Evolutionary conservation across 2,113 vertebrate species (phyloP), one percentile per base, ranked within the genome.

Genomic region (Phrynosoma blainvillii): DNA sequence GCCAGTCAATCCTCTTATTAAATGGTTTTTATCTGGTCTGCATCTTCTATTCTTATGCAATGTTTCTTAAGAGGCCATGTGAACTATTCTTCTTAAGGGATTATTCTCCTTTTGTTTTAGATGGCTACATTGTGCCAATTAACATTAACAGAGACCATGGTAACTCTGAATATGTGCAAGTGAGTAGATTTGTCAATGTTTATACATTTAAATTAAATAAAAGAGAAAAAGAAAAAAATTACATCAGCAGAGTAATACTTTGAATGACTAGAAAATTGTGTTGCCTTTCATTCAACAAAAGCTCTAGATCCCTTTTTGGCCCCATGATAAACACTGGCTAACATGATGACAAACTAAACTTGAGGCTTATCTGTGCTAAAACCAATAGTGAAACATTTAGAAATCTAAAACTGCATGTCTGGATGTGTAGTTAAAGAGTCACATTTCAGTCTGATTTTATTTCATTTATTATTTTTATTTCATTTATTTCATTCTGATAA

Each of bases 1-100:
- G 52, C 81, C 14, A 32, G 21, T 54, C 87, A 88, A 77, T 83
- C 80, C 80, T 62, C 59, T 66, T 77, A 88, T 77, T 66, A 56
- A 88, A 77, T 8, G 20, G 2, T 25, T 76, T 85, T 88, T 62
- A 54, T 77, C 42, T 56, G 42, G 52, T 42, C 42, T 83, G 87
- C 40, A 9, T 77, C 40, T 40, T 32, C 20, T 25, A 52, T 42
- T 52, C 56, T 88, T 88, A 83, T 12, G 9, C 68, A 85, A 21
- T 30, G 62, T 66, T 83, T 21, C n/a, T 88, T 78, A 70, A 66
- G 81, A 32, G 16, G 16, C 23, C 36, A 30, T 70, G 54, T 13
- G 23, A 14, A 54, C 21, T 32, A 36, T 77, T 83, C 59, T 66
- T 75, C 40, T 68, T 85, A 52, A 77, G 40, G 59, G n/a, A 52